Conservation (phyloP, 2,797 vertebrate genomes). For the Malacoraja senta region DNA sequence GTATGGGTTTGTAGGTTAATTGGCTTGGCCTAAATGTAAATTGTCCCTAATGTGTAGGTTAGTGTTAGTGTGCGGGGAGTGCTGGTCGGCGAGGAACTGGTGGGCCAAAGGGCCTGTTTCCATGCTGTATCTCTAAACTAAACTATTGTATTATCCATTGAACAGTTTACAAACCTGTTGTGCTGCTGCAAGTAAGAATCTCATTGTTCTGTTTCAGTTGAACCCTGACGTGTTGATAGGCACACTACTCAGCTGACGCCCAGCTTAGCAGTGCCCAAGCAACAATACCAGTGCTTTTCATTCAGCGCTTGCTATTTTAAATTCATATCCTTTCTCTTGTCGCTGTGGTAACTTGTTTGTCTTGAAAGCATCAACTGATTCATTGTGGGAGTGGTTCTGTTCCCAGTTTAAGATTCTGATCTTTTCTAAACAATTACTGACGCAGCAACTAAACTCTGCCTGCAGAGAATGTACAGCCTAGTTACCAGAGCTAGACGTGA, state of each 20-base stretch:
- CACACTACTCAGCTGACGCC: background rate
- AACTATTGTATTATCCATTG: too few species aligned
- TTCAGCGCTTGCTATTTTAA: background rate
- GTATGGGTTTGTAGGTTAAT: too few species aligned
- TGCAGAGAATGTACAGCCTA: background rate
- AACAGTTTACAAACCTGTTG: too few species aligned
- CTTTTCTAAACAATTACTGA: background rate
- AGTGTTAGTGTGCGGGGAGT: too few species aligned
- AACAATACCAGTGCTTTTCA: background rate
- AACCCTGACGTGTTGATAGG: too few species aligned
- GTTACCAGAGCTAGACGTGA: background rate
- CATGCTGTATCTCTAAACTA: too few species aligned
- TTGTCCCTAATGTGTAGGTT: too few species aligned
- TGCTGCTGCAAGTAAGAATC: too few species aligned
- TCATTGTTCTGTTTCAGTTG: too few species aligned
- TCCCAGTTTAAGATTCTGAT: conserved; percentile 3
- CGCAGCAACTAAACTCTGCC: background rate
- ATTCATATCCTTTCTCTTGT: background rate
- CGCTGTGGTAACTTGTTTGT: background rate
- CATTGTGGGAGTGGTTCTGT: background rate
- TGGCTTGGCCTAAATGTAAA: too few species aligned
- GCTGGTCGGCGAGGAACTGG: too few species aligned
- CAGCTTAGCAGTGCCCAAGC: background rate
- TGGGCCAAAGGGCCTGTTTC: too few species aligned
- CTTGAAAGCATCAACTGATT: background rate